phyloP scores from a whole-genome alignment of 2,888 invertebrate species.

The Altica lythri region DNA sequence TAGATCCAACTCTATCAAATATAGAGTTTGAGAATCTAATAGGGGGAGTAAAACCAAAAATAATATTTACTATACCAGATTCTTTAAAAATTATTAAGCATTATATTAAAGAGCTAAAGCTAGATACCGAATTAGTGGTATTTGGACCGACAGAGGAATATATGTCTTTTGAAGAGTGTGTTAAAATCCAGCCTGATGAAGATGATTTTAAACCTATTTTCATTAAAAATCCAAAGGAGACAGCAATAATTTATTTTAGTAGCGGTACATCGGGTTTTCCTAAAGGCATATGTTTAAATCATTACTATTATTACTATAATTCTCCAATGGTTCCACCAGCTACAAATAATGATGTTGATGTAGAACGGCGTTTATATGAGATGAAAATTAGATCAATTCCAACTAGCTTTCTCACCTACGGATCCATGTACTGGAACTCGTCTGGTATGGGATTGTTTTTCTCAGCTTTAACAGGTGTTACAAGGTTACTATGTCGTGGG shows the following conservation, averaged over 20 bases:
- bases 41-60: slow-evolving; percentile 43
- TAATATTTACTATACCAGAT: slow-evolving; percentile 44
- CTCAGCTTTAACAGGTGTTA: slow-evolving; percentile 37
- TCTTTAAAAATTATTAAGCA: slow-evolving; percentile 37
- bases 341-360: slow-evolving; percentile 27
- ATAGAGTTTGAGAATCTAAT: slow-evolving; percentile 43
- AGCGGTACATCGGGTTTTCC: slow-evolving; percentile 52
- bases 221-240: slow-evolving; percentile 34
- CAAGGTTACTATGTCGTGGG: slow-evolving; percentile 38
- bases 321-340: slow-evolving; percentile 25
- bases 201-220: slow-evolving; percentile 39
- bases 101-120: slow-evolving; percentile 32
- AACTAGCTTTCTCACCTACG: slow-evolving; percentile 26
- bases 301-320: slow-evolving; percentile 31
- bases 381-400: slow-evolving; percentile 14
- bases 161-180: slow-evolving; percentile 37
- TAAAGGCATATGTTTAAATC: slow-evolving; percentile 48
- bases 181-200: slow-evolving; percentile 37
- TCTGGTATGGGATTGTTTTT: slow-evolving; percentile 38
- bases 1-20: slow-evolving; percentile 42
- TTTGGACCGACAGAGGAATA: slow-evolving; percentile 39
- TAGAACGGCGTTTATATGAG: slow-evolving; percentile 25
- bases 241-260: slow-evolving; percentile 45
- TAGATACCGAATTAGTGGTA: slow-evolving; percentile 41
- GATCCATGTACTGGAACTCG: slow-evolving; percentile 48